A percentile compares a stretch with the other conserved stretches of the same genome.
Evolutionary conservation across 2,888 invertebrate species (phyloP).

Genomic region (Stenichneumon culpator): DNA sequence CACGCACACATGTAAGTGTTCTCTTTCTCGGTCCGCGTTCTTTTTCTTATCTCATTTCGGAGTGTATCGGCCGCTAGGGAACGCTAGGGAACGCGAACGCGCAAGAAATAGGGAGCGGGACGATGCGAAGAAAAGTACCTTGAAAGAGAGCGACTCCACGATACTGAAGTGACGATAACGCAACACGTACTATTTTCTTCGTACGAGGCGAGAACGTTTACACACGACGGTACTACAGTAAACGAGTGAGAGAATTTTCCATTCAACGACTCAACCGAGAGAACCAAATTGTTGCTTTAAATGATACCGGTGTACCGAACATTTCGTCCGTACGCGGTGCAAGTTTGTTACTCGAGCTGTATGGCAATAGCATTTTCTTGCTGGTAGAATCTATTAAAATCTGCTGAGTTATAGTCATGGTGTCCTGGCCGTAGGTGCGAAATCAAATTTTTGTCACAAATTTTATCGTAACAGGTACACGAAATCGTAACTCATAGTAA

Average conservation of each 20-base stretch:
- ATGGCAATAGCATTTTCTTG: too few relatives aligned
- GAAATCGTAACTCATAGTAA: too few relatives aligned
- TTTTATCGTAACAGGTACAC: too few relatives aligned
- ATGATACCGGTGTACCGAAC: too few relatives aligned
- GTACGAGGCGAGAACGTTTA: slow-evolving; percentile 45
- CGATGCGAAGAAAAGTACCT: slow-evolving; percentile 25
- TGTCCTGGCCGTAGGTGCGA: too few relatives aligned
- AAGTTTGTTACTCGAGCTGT: too few relatives aligned
- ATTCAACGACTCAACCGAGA: slow-evolving; percentile 1
- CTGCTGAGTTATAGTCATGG: too few relatives aligned
- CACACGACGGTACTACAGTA: slow-evolving; percentile 16
- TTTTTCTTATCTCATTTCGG: slow-evolving; percentile 16
- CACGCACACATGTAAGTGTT: slow-evolving; percentile 80
- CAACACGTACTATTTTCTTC: slow-evolving; percentile 44
- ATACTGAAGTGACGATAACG: slow-evolving; percentile 58
- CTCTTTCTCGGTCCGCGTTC: slow-evolving; percentile 15
- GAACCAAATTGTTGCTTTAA: neutral
- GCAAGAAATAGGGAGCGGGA: neutral
- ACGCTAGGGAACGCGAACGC: neutral
- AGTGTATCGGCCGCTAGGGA: slow-evolving; percentile 47
- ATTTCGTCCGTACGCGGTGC: too few relatives aligned
- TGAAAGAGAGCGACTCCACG: slow-evolving; percentile 35
- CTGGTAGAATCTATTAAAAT: too few relatives aligned
- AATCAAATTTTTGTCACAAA: too few relatives aligned
- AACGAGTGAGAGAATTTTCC: neutral